These are phyloP conservation scores for Paramisgurnus dabryanus DNA, from an alignment of 2,113 vertebrate genomes.

Conservation along the genomic window DNA sequence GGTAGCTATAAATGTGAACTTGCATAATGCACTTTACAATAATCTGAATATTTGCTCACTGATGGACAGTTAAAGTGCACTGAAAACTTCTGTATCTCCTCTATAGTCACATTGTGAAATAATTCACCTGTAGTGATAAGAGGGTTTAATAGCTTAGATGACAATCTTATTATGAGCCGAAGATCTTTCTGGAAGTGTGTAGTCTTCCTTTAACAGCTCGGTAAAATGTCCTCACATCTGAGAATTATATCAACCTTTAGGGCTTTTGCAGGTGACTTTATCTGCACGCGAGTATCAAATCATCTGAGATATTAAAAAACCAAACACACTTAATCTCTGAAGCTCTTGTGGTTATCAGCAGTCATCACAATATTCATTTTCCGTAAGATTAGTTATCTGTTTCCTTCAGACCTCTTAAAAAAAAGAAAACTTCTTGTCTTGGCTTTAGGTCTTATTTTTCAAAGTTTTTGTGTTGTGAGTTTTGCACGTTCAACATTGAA, in stretches of 20 bases:
- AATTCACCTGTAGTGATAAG: slow-evolving; percentile 10
- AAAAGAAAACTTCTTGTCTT: not conserved
- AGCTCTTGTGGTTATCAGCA: slow-evolving; percentile 5
- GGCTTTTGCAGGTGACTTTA: not conserved
- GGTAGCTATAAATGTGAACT: too few species aligned
- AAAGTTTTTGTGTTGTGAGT: too few species aligned
- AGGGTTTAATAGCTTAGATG: not conserved
- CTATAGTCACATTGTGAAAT: not conserved
- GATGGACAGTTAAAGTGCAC: too few species aligned
- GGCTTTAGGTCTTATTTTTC: too few species aligned
- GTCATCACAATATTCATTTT: not conserved
- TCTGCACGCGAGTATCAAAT: not conserved
- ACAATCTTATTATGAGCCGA: slow-evolving; percentile 8
- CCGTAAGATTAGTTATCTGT: not conserved
- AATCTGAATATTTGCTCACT: too few species aligned
- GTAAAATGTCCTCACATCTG: not conserved
- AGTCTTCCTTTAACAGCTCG: not conserved
- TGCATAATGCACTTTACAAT: too few species aligned
- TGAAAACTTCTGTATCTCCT: too few species aligned
- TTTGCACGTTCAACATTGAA: too few species aligned
- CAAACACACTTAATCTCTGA: not conserved
- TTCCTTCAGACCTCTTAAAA: not conserved
- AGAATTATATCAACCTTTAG: slow-evolving; percentile 9
- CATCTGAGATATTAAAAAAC: not conserved
- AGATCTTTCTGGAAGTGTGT: not conserved